Conservation (phyloP, 2,797 vertebrate species). For the Podarcis lilfordi region DNA sequence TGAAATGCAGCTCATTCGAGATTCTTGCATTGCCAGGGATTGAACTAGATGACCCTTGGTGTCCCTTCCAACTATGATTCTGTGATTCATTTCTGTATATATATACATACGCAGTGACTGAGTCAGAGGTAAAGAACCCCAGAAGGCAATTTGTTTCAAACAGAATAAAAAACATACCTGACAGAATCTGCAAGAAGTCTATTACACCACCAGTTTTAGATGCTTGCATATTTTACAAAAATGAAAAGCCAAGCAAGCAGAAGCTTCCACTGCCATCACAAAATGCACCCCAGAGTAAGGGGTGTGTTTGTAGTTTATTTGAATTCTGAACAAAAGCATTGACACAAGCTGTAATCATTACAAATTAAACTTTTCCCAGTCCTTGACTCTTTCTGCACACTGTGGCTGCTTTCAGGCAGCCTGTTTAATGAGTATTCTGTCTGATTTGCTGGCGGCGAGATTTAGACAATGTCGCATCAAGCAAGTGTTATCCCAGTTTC, state of each 20-base stretch:
- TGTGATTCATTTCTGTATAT: not conserved
- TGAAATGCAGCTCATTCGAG: not conserved
- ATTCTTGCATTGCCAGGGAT: no score
- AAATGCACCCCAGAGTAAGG: conserved; percentile 4
- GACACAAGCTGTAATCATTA: conserved; percentile 30
- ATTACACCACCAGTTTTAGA: conserved; percentile 14
- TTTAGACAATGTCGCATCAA: no score
- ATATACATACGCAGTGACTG: conserved; percentile 12
- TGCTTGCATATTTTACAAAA: conserved; percentile 35
- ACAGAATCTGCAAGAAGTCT: conserved; percentile 15
- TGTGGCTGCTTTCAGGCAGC: no score
- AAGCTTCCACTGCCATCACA: conserved; percentile 6
- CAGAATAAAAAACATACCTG: not conserved
- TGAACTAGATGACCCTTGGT: no score
- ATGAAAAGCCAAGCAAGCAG: conserved; percentile 5
- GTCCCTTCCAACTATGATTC: no score
- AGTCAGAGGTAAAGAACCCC: conserved; percentile 7
- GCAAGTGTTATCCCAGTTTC: no score
- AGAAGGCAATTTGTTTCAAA: conserved; percentile 35
- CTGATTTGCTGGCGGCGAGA: no score
- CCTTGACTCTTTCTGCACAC: conserved; percentile 50
- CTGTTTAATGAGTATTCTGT: no score
- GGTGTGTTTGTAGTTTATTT: conserved; percentile 27
- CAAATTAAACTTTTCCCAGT: conserved; percentile 48
- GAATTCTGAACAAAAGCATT: conserved; percentile 47